These are phyloP conservation scores for Cartodere bifasciata DNA, from an alignment of 2,888 invertebrate genomes.

Conservation along the genomic window DNA sequence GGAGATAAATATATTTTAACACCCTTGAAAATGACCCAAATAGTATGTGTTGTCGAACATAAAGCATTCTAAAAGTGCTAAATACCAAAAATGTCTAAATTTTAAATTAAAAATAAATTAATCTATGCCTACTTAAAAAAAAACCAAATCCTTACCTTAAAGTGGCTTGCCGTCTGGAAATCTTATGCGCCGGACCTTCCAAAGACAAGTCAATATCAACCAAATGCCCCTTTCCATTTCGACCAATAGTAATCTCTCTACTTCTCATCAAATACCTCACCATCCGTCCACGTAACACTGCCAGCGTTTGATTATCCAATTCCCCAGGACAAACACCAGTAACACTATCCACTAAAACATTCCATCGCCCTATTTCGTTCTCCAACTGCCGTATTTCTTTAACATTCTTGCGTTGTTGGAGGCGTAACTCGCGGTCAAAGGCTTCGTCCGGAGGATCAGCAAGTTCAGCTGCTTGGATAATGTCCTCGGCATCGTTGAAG, in stretches of 20 bases:
- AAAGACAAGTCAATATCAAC: constrained; percentile 89
- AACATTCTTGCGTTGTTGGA: constrained; percentile 50
- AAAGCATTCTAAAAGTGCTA: too few relatives aligned
- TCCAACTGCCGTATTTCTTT: constrained; percentile 76
- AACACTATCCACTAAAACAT: constrained; percentile 83
- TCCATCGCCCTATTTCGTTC: constrained; percentile 72
- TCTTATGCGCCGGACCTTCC: constrained; percentile 90
- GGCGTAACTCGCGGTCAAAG: constrained; percentile 63
- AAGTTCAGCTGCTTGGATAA: constrained; percentile 72
- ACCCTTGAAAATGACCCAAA: too few relatives aligned
- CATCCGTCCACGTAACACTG: constrained; percentile 79
- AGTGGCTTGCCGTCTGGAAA: constrained; percentile 85
- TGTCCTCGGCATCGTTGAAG: constrained; percentile 89
- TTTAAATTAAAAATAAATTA: too few relatives aligned
- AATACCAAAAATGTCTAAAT: too few relatives aligned
- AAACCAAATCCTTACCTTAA: too few relatives aligned
- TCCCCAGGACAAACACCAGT: constrained; percentile 74
- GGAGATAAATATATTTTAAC: too few relatives aligned
- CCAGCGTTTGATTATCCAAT: constrained; percentile 87
- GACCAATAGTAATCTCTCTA: constrained; percentile 86
- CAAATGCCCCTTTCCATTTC: constrained; percentile 73
- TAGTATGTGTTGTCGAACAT: too few relatives aligned
- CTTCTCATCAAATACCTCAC: constrained; percentile 92
- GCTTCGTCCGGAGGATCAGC: constrained; percentile 70
- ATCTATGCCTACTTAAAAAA: too few relatives aligned